A percentile compares a stretch with the other conserved stretches of the same genome.
phyloP scores from a whole-genome alignment of 1,140 invertebrate species.

The Aphidius gifuensis region DNA sequence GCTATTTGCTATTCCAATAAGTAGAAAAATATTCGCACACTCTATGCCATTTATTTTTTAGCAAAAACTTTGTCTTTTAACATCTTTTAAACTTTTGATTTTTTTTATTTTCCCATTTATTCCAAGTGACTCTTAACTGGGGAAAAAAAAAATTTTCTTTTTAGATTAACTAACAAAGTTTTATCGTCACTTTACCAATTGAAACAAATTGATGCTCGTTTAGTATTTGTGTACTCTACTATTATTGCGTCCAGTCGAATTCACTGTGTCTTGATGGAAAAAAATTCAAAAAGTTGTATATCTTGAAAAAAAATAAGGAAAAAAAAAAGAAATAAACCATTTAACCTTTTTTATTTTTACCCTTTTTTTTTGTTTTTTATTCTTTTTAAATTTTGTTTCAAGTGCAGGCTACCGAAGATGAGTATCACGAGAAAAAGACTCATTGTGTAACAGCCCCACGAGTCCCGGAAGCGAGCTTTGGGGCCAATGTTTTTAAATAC shows the following conservation, averaged over 20 bases:
- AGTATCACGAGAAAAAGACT: conserved; percentile 4
- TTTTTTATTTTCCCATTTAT: conserved; percentile 17
- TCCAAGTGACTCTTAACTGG: conserved; percentile 12
- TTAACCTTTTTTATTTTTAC: no score
- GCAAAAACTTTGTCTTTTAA: no score
- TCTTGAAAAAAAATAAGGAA: background rate
- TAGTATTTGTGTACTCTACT: conserved; percentile 9
- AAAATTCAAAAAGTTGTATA: conserved; percentile 2
- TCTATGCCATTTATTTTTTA: no score
- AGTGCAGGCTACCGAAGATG: no score
- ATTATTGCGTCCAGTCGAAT: conserved; percentile 2
- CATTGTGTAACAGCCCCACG: conserved; percentile 2
- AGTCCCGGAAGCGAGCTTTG: background rate
- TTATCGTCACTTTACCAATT: conserved; percentile 21
- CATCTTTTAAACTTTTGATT: background rate
- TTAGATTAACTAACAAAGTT: conserved; percentile 20
- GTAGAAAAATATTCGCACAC: background rate
- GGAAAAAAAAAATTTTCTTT: conserved; percentile 8
- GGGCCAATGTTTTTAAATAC: conserved; percentile 5
- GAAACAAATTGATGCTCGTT: conserved; percentile 19
- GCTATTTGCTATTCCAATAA: conserved; percentile 5
- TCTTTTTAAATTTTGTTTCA: no score
- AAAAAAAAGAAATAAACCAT: no score
- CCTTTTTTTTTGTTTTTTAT: no score
- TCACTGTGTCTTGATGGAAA: background rate